Percentiles rank a stretch among this genome's conserved stretches.
Evolutionary conservation across 2,888 invertebrate species (phyloP).

Genomic region (Ophraella communa): DNA sequence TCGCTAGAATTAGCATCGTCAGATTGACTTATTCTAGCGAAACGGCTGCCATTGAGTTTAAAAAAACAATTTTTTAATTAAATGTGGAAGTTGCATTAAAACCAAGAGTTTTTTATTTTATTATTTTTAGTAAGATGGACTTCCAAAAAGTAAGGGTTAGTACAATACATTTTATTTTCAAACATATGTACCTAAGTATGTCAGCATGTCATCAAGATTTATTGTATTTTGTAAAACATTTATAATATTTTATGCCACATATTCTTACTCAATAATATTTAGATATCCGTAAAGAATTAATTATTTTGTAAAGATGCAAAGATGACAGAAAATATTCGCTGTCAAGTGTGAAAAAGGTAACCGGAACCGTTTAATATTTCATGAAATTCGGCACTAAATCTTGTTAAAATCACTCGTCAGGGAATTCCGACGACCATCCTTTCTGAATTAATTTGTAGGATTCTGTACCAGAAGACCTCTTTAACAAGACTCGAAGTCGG

Average conservation of each 20-base stretch:
- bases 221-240: too few species aligned
- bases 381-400: slow-evolving; percentile 35
- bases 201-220: too few species aligned
- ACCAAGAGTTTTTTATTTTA: too few species aligned
- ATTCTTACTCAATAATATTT: slow-evolving; percentile 21
- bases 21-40: too few species aligned
- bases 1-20: too few species aligned
- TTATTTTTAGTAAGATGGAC: too few species aligned
- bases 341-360: slow-evolving; percentile 29
- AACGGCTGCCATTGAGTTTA: too few species aligned
- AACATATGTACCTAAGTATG: too few species aligned
- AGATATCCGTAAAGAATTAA: slow-evolving; percentile 14
- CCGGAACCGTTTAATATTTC: slow-evolving; percentile 37
- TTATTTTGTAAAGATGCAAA: slow-evolving; percentile 25
- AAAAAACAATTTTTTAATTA: too few species aligned
- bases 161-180: too few species aligned
- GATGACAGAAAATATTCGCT: slow-evolving; percentile 20
- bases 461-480: slow-evolving; percentile 27
- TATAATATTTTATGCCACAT: neutral
- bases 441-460: slow-evolving; percentile 35
- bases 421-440: slow-evolving; percentile 26
- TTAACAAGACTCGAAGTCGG: slow-evolving; percentile 22
- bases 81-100: too few species aligned
- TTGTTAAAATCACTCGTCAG: slow-evolving; percentile 36
- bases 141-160: too few species aligned